Percentiles rank a stretch among this genome's conserved stretches.
phyloP scores from a whole-genome alignment of 2,888 invertebrate genomes.

The Dinocampus coccinellae region DNA sequence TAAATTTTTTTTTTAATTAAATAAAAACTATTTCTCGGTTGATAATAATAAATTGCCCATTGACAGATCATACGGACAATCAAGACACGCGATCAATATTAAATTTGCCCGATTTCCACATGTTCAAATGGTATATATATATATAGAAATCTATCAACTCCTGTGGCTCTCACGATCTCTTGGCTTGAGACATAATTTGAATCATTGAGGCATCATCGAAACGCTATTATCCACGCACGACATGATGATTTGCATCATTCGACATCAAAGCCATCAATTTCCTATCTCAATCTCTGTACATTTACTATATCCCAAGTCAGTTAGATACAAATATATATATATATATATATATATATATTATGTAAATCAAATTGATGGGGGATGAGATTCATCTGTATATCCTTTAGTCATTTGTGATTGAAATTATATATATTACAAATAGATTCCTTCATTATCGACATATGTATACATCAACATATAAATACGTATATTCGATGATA shows the following conservation, averaged over 20 bases:
- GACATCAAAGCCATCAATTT: slow-evolving; percentile 15
- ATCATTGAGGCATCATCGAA: slow-evolving; percentile 23
- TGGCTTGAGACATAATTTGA: slow-evolving; percentile 25
- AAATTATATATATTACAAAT: neutral
- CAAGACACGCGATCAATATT: slow-evolving; percentile 6
- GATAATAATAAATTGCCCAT: slow-evolving; percentile 22
- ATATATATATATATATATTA: no score
- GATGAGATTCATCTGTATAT: neutral
- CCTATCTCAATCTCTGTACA: neutral
- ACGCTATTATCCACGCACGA: slow-evolving; percentile 23
- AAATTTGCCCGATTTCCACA: neutral
- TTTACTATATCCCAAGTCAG: neutral
- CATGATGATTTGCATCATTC: neutral
- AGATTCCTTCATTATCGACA: no score
- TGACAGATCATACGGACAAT: neutral
- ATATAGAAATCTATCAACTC: neutral
- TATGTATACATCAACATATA: no score
- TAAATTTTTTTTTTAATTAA: no score
- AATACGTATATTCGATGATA: neutral
- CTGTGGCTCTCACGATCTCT: neutral
- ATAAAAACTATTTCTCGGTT: no score
- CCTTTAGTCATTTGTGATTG: neutral
- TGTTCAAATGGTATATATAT: neutral
- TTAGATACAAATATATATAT: no score
- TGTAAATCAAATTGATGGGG: neutral